Evolutionary conservation across 2,113 vertebrate species (phyloP).

Genomic region (Sarotherodon lohbergeri): DNA sequence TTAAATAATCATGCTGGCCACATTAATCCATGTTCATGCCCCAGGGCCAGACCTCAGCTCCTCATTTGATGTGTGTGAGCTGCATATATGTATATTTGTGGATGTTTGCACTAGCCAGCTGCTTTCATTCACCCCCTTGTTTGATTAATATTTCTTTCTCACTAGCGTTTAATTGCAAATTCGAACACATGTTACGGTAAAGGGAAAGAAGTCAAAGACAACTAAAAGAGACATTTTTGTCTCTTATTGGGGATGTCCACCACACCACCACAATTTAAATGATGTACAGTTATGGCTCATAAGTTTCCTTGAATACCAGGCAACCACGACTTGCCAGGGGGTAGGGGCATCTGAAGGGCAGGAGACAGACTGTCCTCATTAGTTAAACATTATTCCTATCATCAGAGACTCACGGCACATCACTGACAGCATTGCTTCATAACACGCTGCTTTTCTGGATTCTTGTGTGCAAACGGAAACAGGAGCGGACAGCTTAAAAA

Average conservation of each 20-base stretch:
- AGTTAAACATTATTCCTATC: not conserved
- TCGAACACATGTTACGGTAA: not conserved
- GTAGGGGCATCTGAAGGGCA: not conserved
- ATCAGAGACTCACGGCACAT: not conserved
- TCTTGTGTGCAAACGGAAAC: not conserved
- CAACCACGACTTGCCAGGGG: not conserved
- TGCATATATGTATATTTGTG: not conserved
- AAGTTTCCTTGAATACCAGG: not conserved
- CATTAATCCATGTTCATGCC: constrained; percentile 66
- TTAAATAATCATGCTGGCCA: constrained; percentile 61
- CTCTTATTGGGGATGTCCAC: not conserved
- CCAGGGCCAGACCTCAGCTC: constrained; percentile 40
- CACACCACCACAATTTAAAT: constrained; percentile 10
- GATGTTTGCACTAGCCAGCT: not conserved
- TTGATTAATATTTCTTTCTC: not conserved
- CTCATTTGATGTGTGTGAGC: constrained; percentile 48
- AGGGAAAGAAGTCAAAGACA: not conserved
- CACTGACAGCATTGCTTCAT: not conserved
- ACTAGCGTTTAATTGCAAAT: not conserved
- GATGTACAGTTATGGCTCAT: not conserved
- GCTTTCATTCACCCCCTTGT: not conserved
- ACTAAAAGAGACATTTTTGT: not conserved
- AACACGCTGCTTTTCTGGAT: not conserved
- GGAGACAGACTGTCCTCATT: not conserved
- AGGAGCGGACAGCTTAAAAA: not conserved